Conservation (phyloP, 1,140 invertebrate genomes). For the Leguminivora glycinivorella region DNA sequence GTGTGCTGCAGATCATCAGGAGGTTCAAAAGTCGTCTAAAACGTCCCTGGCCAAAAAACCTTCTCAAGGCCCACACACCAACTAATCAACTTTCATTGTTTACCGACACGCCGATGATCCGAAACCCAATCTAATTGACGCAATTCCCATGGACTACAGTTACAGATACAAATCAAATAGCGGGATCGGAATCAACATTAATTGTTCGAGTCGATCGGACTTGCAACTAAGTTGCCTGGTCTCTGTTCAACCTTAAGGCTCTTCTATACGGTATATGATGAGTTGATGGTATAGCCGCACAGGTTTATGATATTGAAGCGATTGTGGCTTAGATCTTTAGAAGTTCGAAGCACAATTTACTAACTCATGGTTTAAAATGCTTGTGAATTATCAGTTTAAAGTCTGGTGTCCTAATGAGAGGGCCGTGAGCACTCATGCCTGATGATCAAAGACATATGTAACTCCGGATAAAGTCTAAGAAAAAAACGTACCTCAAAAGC, state of each 20-base stretch:
- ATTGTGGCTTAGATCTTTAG: neutral
- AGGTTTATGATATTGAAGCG: neutral
- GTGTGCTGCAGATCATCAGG: no score
- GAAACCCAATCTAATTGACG: conserved; percentile 50
- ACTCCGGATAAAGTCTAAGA: no score
- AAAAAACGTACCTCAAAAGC: no score
- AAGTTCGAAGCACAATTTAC: neutral
- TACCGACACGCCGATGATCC: conserved; percentile 33
- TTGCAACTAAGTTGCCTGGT: conserved; percentile 21
- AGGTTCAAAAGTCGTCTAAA: neutral
- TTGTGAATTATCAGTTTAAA: no score
- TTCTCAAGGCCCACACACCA: conserved; percentile 34
- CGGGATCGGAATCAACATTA: conserved; percentile 62
- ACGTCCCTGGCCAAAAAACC: neutral
- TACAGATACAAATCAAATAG: conserved; percentile 58
- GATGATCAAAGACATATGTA: no score
- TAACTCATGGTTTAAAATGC: neutral
- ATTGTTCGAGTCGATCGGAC: conserved; percentile 57
- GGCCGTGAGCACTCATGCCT: no score
- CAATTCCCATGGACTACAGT: conserved; percentile 53
- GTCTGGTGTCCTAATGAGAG: no score
- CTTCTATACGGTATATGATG: conserved; percentile 8
- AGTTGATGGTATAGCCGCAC: neutral
- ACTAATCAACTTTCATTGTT: conserved; percentile 47
- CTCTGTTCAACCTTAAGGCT: conserved; percentile 30